Conservation (phyloP, 2,797 vertebrate species). For the Hylomyscus alleni region DNA sequence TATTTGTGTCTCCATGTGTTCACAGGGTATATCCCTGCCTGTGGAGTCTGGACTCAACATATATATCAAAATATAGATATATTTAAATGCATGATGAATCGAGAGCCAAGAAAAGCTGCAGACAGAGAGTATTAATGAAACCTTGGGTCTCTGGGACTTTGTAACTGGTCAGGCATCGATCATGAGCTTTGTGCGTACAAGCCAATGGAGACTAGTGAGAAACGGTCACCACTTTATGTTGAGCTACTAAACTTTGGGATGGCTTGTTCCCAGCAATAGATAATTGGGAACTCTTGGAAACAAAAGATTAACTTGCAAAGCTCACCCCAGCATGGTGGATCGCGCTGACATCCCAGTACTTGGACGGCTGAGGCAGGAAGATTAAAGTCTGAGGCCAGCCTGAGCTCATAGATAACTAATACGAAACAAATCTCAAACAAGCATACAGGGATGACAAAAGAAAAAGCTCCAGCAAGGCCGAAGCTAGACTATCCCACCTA, state of each 20-base stretch:
- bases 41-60: too few species aligned
- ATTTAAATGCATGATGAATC: not conserved
- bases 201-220: not conserved
- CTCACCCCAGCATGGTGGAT: not conserved
- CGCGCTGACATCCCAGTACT: not conserved
- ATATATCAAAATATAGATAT: too few species aligned
- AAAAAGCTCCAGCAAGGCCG: not conserved
- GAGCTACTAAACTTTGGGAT: not conserved
- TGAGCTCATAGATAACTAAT: not conserved
- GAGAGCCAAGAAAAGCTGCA: not conserved
- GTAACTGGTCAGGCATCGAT: not conserved
- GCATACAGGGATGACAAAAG: not conserved
- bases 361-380: not conserved
- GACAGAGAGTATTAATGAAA: too few species aligned
- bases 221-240: not conserved
- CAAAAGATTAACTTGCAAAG: not conserved
- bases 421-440: not conserved
- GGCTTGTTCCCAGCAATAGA: not conserved
- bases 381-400: not conserved
- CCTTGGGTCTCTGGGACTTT: not conserved
- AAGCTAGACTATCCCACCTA: too few species aligned
- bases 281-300: not conserved
- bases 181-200: not conserved
- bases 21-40: too few species aligned
- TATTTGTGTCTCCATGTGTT: too few species aligned